These are phyloP conservation scores for Myotis yumanensis DNA, from an alignment of 2,113 vertebrate genomes.

Conservation along the genomic window DNA sequence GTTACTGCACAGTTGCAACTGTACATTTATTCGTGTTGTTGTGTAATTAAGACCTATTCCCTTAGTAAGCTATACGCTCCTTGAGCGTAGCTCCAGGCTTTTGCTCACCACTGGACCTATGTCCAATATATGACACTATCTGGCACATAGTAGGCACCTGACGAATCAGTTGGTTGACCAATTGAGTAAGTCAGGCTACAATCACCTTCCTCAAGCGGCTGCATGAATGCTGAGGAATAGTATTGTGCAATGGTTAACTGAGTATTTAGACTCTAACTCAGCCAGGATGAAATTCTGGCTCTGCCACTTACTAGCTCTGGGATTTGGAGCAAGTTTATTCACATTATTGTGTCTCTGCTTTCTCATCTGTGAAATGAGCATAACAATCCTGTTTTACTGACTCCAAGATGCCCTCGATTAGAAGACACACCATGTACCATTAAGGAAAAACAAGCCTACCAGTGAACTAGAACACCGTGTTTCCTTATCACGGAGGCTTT, in stretches of 20 bases:
- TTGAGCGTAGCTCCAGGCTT: background rate
- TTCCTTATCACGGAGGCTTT: background rate
- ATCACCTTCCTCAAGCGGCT: background rate
- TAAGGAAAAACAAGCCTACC: background rate
- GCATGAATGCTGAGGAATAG: background rate
- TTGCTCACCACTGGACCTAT: background rate
- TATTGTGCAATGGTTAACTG: background rate
- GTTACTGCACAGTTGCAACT: background rate
- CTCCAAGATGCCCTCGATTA: background rate
- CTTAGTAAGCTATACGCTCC: background rate
- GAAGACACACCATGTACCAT: background rate
- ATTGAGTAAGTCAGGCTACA: background rate
- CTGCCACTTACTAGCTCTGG: background rate
- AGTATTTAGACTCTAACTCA: background rate
- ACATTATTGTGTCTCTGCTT: background rate
- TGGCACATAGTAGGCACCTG: background rate
- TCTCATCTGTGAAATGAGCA: background rate
- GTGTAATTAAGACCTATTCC: background rate
- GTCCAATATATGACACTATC: background rate
- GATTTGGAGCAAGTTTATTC: background rate
- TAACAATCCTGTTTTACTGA: background rate
- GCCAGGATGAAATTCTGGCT: background rate
- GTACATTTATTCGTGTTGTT: background rate
- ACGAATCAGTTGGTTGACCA: background rate
- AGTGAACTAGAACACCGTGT: background rate